phyloP scores from a whole-genome alignment of 2,888 invertebrate species.

The Hoplodrina blanda region DNA sequence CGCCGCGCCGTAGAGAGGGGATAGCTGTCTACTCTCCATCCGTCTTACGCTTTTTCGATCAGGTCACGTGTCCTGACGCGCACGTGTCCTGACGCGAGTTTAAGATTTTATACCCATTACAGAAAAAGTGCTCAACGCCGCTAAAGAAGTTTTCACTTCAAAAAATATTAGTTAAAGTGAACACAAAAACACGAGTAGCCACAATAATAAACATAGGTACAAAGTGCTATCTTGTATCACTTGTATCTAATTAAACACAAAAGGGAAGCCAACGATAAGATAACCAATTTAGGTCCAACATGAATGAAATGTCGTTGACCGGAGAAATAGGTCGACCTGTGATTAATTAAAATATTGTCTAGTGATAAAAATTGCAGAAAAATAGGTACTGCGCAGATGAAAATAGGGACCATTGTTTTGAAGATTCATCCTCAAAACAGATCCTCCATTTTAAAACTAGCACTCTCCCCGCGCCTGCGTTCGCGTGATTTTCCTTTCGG shows the following conservation, averaged over 20 bases:
- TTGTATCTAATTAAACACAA: conserved; percentile 75
- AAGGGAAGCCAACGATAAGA: conserved; percentile 85
- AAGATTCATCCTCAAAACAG: background rate
- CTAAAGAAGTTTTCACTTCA: no score
- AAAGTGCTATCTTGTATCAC: conserved; percentile 51
- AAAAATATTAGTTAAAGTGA: background rate
- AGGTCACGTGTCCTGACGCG: background rate
- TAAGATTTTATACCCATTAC: no score
- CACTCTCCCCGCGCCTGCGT: no score
- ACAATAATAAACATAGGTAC: conserved; percentile 43
- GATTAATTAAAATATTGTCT: conserved; percentile 21
- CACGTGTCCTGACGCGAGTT: no score
- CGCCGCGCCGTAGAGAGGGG: no score
- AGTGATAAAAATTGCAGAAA: background rate
- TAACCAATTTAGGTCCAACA: conserved; percentile 79
- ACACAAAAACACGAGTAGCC: conserved; percentile 23
- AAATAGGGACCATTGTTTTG: background rate
- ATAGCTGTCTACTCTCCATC: no score
- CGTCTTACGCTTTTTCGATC: no score
- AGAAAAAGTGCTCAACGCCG: no score
- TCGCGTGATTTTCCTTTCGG: no score
- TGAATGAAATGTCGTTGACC: conserved; percentile 83
- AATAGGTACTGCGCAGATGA: background rate
- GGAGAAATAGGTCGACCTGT: conserved; percentile 67
- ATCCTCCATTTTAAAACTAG: background rate